Evolutionary conservation across 2,113 vertebrate species (phyloP), one percentile per base, ranked within the genome.

Genomic region (Gadus chalcogrammus): DNA sequence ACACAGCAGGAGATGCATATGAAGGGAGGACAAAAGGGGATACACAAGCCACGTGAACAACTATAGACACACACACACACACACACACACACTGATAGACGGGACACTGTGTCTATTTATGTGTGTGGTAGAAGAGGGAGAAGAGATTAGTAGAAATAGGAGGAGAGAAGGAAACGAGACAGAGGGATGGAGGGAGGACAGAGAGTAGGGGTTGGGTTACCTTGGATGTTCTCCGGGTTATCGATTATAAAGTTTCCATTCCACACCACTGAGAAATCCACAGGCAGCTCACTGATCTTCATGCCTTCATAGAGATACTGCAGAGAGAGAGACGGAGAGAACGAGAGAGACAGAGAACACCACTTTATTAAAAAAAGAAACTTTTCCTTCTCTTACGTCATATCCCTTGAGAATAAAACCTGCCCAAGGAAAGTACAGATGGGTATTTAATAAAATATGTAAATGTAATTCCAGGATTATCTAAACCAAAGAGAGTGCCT

Each of bases 161-260:
- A 66, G 18, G 20, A 31, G 15, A 28, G 13, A 11, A 4, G 75
- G 22, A 8, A 65, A 58, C n/a, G 3, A 24, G n/a, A n/a, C 15
- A 65, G 20, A 22, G 59, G 5, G 15, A 38, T 27, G 18, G 20
- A 69, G 66, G 61, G 63, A 38, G 55, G 31, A 12, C 31, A 53
- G 31, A 55, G 5, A 65, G 38, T 24, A 64, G 63, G 58, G 53
- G 69, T 58, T 58, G 61, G 6, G 38, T 77, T 91, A 99, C 97
- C 97, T 95, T 96, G 94, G 81, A 99, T 93, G 31, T 95, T 91
- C 86, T 96, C 95, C 0, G 97, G 97, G 87, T 99, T 99, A 90
- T 99, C 97, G 6, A 99, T 99, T 72, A 98, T 94, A 60, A 99
- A 99, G 86, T 98, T 98, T 72, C 97, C 97, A 0, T 99, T 99